These are phyloP conservation scores for Lordiphosa andalusiaca DNA, from an alignment of 2,888 invertebrate species.

Conservation along the genomic window DNA sequence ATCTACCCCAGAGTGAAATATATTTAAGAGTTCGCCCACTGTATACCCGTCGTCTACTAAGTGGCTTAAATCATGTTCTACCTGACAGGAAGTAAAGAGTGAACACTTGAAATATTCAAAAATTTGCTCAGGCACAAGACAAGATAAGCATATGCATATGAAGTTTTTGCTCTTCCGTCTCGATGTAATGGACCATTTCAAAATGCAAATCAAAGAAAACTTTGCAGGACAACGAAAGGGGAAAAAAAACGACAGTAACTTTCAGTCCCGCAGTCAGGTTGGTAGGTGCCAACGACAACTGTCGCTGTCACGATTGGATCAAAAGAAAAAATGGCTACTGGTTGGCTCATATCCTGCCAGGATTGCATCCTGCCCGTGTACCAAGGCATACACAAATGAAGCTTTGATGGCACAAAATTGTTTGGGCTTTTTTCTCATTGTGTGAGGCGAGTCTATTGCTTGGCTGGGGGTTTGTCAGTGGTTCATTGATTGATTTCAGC, in stretches of 20 bases:
- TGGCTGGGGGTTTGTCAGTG: conserved; percentile 33
- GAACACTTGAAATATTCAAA: conserved; percentile 51
- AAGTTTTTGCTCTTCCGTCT: conserved; percentile 22
- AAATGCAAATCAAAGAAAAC: conserved; percentile 52
- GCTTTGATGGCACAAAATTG: conserved; percentile 36
- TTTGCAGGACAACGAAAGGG: conserved; percentile 30
- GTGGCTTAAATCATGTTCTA: conserved; percentile 54
- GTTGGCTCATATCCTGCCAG: conserved; percentile 64
- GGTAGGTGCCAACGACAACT: conserved; percentile 62
- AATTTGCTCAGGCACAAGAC: conserved; percentile 47
- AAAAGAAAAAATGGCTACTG: conserved; percentile 30
- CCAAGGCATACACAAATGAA: conserved; percentile 32
- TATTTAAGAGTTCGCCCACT: conserved; percentile 2
- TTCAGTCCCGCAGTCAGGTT: conserved; percentile 8
- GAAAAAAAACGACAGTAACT: conserved; percentile 16
- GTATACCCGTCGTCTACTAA: conserved; percentile 34
- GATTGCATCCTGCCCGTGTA: conserved; percentile 46
- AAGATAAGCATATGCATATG: conserved; percentile 45
- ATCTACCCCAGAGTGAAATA: too few species aligned
- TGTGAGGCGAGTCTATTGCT: conserved; percentile 3
- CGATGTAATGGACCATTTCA: conserved; percentile 62
- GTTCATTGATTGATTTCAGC: conserved; percentile 60
- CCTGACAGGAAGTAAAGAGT: conserved; percentile 31
- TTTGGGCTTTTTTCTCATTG: conserved; percentile 25
- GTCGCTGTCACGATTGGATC: conserved; percentile 67